These are phyloP conservation scores for Sebastes flavidus DNA, from an alignment of 2,797 vertebrate species.

Conservation along the genomic window DNA sequence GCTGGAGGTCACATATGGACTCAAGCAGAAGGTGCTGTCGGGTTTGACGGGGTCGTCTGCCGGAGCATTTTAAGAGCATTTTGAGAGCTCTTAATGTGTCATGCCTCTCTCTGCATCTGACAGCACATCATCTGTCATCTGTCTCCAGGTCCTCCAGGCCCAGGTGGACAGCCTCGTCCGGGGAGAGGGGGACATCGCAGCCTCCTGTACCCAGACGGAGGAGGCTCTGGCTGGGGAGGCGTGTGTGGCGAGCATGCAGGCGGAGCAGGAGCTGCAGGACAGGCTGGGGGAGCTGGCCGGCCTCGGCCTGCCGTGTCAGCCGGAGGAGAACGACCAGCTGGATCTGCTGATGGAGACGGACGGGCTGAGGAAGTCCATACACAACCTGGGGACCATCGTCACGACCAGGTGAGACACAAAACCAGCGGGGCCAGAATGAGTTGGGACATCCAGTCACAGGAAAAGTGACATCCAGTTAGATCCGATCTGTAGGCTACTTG, in stretches of 20 bases:
- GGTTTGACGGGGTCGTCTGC: background rate
- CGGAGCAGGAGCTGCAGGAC: constrained; percentile 89
- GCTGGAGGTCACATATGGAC: constrained; percentile 95
- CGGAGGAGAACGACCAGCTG: constrained; percentile 95
- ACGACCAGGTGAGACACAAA: constrained; percentile 82
- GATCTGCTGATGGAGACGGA: constrained; percentile 95
- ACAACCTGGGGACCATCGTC: constrained; percentile 95
- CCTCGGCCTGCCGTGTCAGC: constrained; percentile 87
- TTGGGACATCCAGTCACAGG: background rate
- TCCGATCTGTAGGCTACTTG: background rate
- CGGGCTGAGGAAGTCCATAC: constrained; percentile 94
- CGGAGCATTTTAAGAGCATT: background rate
- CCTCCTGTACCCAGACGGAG: constrained; percentile 87
- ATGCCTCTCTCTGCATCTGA: background rate
- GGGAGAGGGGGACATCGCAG: constrained; percentile 88
- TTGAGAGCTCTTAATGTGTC: background rate
- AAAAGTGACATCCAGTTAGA: background rate
- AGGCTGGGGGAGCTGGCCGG: constrained; percentile 85
- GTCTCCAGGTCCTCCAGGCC: constrained; percentile 90
- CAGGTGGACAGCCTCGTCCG: constrained; percentile 90
- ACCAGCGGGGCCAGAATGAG: too few relatives aligned
- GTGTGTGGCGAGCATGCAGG: constrained; percentile 86
- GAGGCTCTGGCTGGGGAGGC: constrained; percentile 90
- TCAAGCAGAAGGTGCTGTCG: constrained; percentile 90
- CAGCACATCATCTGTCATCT: background rate